These are phyloP conservation scores for Pollenia amentaria DNA, from an alignment of 2,888 invertebrate genomes.

Conservation along the genomic window DNA sequence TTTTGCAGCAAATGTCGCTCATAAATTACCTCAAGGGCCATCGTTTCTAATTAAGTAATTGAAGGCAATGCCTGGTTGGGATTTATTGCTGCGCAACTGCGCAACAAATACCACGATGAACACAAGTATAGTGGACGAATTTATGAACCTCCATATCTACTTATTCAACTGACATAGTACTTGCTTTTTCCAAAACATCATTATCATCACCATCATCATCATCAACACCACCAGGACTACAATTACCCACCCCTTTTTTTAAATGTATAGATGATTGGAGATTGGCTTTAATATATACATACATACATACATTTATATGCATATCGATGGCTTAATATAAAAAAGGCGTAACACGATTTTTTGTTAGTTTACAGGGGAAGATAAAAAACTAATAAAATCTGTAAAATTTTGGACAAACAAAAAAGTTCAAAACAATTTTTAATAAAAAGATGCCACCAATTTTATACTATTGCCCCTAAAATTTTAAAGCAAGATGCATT, in stretches of 20 bases:
- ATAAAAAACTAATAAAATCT: too few relatives aligned
- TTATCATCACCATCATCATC: not conserved
- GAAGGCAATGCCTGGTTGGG: conserved; percentile 79
- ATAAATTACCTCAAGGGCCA: conserved; percentile 80
- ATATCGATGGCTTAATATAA: not conserved
- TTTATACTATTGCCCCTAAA: too few relatives aligned
- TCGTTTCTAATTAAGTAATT: conserved; percentile 82
- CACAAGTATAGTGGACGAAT: conserved; percentile 29
- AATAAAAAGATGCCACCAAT: too few relatives aligned
- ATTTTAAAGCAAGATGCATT: too few relatives aligned
- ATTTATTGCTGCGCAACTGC: conserved; percentile 78
- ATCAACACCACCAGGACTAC: conserved; percentile 24
- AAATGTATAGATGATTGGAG: not conserved
- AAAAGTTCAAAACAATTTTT: too few relatives aligned
- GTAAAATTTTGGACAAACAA: too few relatives aligned
- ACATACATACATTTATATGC: conserved; percentile 21
- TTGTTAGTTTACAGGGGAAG: too few relatives aligned
- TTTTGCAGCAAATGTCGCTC: conserved; percentile 76
- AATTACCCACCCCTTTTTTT: conserved; percentile 29
- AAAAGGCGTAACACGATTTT: too few relatives aligned
- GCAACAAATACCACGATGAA: conserved; percentile 64
- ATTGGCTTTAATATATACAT: conserved; percentile 11
- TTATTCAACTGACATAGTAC: conserved; percentile 3
- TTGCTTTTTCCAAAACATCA: not conserved
- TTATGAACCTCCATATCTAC: conserved; percentile 26